Percentiles rank a stretch among this genome's conserved stretches.
Evolutionary conservation across 2,113 vertebrate genomes (phyloP).

Genomic region (Macquaria ambigua): DNA sequence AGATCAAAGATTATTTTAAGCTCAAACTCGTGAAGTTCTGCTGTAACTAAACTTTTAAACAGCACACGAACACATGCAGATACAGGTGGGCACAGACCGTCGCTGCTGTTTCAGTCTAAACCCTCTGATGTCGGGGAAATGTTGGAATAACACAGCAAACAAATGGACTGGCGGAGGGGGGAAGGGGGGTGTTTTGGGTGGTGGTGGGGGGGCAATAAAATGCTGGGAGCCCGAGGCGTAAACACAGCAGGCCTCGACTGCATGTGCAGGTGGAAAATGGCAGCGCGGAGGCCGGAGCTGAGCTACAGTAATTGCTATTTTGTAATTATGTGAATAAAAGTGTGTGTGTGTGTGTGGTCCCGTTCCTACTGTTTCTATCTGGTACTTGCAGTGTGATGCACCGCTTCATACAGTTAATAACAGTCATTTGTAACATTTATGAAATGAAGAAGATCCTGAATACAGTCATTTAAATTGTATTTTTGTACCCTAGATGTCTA

Average conservation of each 20-base stretch:
- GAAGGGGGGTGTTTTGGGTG: conserved; percentile 6
- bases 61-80: neutral
- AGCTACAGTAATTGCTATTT: conserved; percentile 73
- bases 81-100: neutral
- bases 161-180: conserved; percentile 58
- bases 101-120: neutral
- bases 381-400: neutral
- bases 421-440: too few relatives aligned
- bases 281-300: conserved; percentile 22
- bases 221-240: conserved; percentile 72
- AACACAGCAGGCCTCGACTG: conserved; percentile 67
- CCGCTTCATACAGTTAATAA: too few relatives aligned
- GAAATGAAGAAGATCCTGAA: too few relatives aligned
- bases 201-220: conserved; percentile 39
- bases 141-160: conserved; percentile 59
- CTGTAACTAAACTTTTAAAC: too few relatives aligned
- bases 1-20: too few relatives aligned
- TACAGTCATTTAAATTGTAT: too few relatives aligned
- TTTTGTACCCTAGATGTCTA: too few relatives aligned
- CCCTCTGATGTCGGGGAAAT: neutral
- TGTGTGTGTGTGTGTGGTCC: neutral
- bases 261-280: conserved; percentile 61
- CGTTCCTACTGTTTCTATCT: neutral
- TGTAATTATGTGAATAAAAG: conserved; percentile 65
- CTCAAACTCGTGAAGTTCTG: too few relatives aligned